Evolutionary conservation across 2,797 vertebrate genomes (phyloP).

Genomic region (Danio kyathit): DNA sequence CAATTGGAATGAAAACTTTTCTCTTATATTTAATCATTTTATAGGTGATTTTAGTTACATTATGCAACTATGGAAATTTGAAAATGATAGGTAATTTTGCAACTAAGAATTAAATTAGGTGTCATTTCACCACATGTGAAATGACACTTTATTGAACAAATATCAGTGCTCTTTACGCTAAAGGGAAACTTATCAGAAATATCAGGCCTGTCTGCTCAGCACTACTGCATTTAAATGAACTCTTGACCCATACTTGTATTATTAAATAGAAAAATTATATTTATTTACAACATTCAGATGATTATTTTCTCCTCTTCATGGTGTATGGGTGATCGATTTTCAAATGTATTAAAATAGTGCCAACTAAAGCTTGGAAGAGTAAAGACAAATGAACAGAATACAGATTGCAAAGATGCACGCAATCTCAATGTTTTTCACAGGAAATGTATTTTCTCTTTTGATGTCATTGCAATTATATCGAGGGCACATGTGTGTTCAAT

Average conservation of each 20-base stretch:
- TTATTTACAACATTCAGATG: neutral
- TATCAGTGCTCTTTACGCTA: slow-evolving; percentile 24
- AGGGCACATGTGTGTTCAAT: slow-evolving; percentile 23
- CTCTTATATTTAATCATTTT: neutral
- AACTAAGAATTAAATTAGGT: neutral
- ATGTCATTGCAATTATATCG: slow-evolving; percentile 9
- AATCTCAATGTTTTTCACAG: slow-evolving; percentile 44
- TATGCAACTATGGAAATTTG: neutral
- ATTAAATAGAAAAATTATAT: slow-evolving; percentile 4
- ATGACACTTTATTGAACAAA: slow-evolving; percentile 22
- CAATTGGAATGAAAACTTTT: slow-evolving; percentile 69
- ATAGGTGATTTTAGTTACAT: slow-evolving; percentile 3
- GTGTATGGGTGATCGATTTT: slow-evolving; percentile 3
- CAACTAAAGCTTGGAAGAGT: slow-evolving; percentile 46
- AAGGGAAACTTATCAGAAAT: neutral
- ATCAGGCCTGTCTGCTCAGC: slow-evolving; percentile 13
- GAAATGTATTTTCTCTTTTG: slow-evolving; percentile 13
- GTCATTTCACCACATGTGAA: slow-evolving; percentile 10
- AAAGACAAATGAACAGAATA: slow-evolving; percentile 3
- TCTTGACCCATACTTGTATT: neutral
- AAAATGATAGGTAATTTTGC: neutral
- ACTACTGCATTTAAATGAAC: slow-evolving; percentile 20
- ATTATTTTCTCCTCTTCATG: neutral
- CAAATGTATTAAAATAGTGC: slow-evolving; percentile 24
- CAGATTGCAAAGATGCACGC: slow-evolving; percentile 19